Conservation (phyloP, 2,888 invertebrate genomes). For the Pammene fasciana region DNA sequence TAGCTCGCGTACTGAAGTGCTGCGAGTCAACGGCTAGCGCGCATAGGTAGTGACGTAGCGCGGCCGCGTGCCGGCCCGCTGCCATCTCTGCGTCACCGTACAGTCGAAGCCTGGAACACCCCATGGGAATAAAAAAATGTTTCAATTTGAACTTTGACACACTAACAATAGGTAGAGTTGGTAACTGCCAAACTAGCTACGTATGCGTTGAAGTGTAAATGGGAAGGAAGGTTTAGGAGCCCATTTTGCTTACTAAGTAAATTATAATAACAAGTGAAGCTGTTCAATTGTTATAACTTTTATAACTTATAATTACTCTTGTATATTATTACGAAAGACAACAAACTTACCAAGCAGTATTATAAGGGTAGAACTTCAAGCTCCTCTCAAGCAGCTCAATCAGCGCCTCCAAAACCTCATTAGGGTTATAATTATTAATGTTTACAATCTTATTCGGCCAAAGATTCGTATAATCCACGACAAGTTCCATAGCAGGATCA, state of each 20-base stretch:
- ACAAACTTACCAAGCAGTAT: constrained; percentile 76
- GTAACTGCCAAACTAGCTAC: too few species aligned
- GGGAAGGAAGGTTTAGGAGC: too few species aligned
- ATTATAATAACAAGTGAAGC: too few species aligned
- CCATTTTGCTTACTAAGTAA: too few species aligned
- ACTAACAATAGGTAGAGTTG: too few species aligned
- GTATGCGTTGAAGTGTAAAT: too few species aligned
- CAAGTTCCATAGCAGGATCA: constrained; percentile 89
- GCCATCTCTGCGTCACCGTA: constrained; percentile 81
- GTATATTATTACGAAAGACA: too few species aligned
- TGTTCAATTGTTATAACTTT: too few species aligned
- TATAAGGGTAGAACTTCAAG: constrained; percentile 91
- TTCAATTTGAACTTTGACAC: background rate
- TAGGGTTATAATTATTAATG: constrained; percentile 87
- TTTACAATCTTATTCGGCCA: constrained; percentile 95
- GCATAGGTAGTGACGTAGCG: constrained; percentile 94
- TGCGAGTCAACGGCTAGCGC: constrained; percentile 93
- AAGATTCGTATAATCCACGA: constrained; percentile 90
- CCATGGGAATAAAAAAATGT: background rate
- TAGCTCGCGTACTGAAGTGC: constrained; percentile 89
- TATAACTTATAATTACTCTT: too few species aligned
- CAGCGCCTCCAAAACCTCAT: constrained; percentile 90
- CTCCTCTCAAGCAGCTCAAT: constrained; percentile 90
- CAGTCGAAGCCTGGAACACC: constrained; percentile 66
- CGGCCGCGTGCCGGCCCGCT: constrained; percentile 88